phyloP scores from a whole-genome alignment of 2,113 vertebrate genomes.

The Hemiscyllium ocellatum region DNA sequence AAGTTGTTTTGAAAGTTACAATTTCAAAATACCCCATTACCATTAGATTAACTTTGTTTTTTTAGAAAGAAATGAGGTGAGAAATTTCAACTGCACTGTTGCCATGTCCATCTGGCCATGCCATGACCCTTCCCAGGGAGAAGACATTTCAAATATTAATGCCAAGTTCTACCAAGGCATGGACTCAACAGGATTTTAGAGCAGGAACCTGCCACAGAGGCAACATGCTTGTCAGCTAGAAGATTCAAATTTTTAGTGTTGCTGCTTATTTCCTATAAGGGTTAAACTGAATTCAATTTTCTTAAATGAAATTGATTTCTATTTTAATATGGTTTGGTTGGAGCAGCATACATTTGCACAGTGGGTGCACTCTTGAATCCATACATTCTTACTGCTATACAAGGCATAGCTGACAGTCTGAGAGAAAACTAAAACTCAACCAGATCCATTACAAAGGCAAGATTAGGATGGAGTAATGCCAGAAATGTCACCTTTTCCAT shows the following conservation, averaged over 20 bases:
- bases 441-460: neutral
- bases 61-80: neutral
- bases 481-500: neutral
- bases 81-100: neutral
- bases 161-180: neutral
- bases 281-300: neutral
- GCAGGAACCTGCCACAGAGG: neutral
- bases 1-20: neutral
- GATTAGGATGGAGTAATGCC: neutral
- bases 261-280: neutral
- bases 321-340: neutral
- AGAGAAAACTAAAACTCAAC: neutral
- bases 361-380: too few species aligned
- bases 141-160: neutral
- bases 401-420: neutral
- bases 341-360: neutral
- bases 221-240: neutral
- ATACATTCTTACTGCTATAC: neutral
- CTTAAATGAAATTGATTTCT: neutral
- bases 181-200: too few species aligned
- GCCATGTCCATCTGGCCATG: neutral
- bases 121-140: neutral
- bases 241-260: neutral
- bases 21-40: neutral
- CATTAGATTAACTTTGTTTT: neutral